These are phyloP conservation scores for Zophobas atratus DNA, from an alignment of 1,140 invertebrate species.

Conservation along the genomic window DNA sequence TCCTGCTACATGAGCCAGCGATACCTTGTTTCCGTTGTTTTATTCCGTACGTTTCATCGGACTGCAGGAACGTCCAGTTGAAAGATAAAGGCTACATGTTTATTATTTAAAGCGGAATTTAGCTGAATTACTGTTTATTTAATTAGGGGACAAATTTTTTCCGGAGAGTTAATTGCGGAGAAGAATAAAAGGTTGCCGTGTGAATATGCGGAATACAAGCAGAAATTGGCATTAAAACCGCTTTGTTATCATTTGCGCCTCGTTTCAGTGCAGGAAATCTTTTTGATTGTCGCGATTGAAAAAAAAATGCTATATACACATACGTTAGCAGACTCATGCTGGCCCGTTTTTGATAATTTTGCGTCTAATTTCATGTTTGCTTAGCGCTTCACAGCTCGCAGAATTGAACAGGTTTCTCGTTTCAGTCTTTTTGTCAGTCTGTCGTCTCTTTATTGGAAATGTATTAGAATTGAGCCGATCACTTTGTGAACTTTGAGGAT, in stretches of 20 bases:
- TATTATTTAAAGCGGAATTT: constrained; percentile 24
- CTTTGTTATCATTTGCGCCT: background rate
- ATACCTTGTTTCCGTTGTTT: constrained; percentile 26
- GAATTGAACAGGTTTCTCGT: too few species aligned
- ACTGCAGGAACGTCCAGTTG: background rate
- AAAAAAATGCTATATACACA: too few species aligned
- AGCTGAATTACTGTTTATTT: constrained; percentile 9
- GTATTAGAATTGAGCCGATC: too few species aligned
- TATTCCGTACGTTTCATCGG: constrained; percentile 26
- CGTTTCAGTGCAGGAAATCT: too few species aligned
- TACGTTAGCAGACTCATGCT: too few species aligned
- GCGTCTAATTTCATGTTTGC: too few species aligned
- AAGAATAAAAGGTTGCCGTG: background rate
- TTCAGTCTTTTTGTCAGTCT: too few species aligned
- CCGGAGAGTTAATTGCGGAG: background rate
- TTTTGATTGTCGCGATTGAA: too few species aligned
- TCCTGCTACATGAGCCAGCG: constrained; percentile 7
- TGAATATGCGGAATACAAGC: constrained; percentile 6
- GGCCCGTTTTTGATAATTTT: too few species aligned
- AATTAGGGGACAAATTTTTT: constrained; percentile 16
- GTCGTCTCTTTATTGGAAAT: too few species aligned
- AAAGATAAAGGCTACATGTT: constrained; percentile 21
- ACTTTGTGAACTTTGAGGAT: too few species aligned
- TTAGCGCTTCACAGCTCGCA: too few species aligned
- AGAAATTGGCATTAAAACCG: background rate